Base-by-base conservation (phyloP, 2,113 vertebrate genomes). In the Zingel zingel region DNA sequence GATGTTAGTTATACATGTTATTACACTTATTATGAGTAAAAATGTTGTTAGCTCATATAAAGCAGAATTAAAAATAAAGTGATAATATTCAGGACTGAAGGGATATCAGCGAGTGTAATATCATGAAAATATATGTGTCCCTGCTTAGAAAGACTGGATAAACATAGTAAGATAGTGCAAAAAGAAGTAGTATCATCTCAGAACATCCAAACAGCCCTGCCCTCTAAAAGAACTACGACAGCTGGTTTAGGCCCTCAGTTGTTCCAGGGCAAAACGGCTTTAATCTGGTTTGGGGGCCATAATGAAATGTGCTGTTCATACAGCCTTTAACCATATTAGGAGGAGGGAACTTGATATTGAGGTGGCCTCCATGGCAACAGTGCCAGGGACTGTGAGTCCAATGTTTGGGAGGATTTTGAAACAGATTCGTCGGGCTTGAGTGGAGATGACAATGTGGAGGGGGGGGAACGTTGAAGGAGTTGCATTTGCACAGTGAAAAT, bases 271-370 rank as follows among this genome's bases (percentile, higher is more conserved):
- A 87, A 89, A 89, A 77, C 83, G 33, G 77, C 78, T 89, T 87
- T 93, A 90, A 93, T 92, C 86, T 87, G 81, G 85, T 93, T 93
- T 89, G 82, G 66, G 67, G 57, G 39, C 65, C 47, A 14, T 92
- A 93, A 93, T 93, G 90, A 93, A 93, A 93, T 93, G 93, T 91
- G 82, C 90, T 89, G 77, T 93, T 93, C 91, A 93, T 92, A 83
- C 84, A 81, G 74, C 77, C 82, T 50, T 74, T 89, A 92, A 92
- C 89, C 81, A 74, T 83, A 88, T 91, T 90, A 93, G 82, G 70
- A 88, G 84, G 78, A 85, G 70, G 77, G 63, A 74, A 87, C 82
- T 76, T 83, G 81, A 89, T 92, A 87, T 84, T 67, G 89, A 77
- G 75, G 78, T 82, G 79, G 91, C 88, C 88, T 91, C 91, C 90